Conservation (phyloP, 2,113 vertebrate genomes). For the Podarcis cretensis region DNA sequence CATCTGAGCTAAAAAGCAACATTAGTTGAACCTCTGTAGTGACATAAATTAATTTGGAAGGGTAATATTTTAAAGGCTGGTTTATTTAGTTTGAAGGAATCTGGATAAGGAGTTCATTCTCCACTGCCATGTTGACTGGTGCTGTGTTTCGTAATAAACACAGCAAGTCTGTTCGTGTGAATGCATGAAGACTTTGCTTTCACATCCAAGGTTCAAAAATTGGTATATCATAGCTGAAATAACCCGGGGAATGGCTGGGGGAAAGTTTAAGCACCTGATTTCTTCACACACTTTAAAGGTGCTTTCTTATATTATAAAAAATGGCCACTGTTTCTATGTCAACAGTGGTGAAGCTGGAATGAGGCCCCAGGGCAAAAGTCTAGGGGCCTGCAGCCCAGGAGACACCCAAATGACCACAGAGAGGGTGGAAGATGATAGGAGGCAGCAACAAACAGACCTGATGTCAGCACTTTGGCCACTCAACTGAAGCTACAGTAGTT, state of each 20-base stretch:
- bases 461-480: too few relatives aligned
- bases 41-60: not conserved
- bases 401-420: too few relatives aligned
- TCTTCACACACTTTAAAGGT: not conserved
- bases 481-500: too few relatives aligned
- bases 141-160: not conserved
- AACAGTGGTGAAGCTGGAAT: not conserved
- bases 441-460: too few relatives aligned
- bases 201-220: not conserved
- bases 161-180: not conserved
- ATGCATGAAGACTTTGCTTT: not conserved
- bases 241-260: not conserved
- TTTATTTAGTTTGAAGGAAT: not conserved
- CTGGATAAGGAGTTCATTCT: not conserved
- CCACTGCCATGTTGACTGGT: not conserved
- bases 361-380: too few relatives aligned
- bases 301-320: too few relatives aligned
- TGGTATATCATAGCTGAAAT: not conserved
- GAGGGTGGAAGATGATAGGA: too few relatives aligned
- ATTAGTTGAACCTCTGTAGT: not conserved
- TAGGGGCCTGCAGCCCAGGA: too few relatives aligned
- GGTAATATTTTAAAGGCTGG: not conserved
- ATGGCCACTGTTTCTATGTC: not conserved
- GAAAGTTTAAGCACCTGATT: not conserved
- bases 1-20: not conserved